Base-by-base conservation (phyloP, 1,140 invertebrate species). In the Anastatus disparis region DNA sequence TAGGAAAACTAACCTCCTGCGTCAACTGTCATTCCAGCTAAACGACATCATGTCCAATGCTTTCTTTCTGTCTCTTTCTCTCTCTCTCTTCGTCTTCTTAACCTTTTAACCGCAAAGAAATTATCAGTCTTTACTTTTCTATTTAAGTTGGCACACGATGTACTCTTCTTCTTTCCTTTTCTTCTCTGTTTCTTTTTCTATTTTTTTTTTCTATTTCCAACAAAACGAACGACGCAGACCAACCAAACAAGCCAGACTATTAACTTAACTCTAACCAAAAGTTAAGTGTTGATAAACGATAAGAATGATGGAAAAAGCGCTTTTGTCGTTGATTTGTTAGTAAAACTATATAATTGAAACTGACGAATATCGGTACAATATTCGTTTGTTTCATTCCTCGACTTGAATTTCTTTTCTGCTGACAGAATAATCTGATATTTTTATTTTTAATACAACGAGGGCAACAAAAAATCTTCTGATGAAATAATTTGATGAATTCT, bases 21-120 rank as follows among this genome's bases (percentile, higher is more conserved):
- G 44, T 71, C 70, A 71, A 71, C 62, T 66, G 56, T 71, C 63
- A 71, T 71, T 71, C 63, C 56, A 55, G 52, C 24, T 61, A 42
- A 71, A 53, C 40, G 69, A 62, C 70, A 17, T 66, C 70, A 66
- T 71, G 55, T 58, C 61, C 42, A 38, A 48, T 40, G 35, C 46
- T 40, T 31, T 26, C 26, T 35, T 17, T 48, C 55, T 48, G 53
- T 24, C 27, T 22, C 40, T 20, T 22, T 50, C 35, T 35, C 73
- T 50, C 58, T 74, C 42, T 38, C 24, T 68, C 52, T 15, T 29
- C 31, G 65, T 20, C 35, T 22, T 13, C 31, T 35, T 35, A 35
- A 6, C 31, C 10, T 10, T 4, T 6, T 10, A 6, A 35, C 31
- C 31, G 31, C 4, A 6, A 35, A 35, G 31, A 35, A 35, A 35